Percentiles rank a stretch among this genome's conserved stretches.
Conservation (phyloP, 2,113 vertebrate species). For the Calidris pygmaea region DNA sequence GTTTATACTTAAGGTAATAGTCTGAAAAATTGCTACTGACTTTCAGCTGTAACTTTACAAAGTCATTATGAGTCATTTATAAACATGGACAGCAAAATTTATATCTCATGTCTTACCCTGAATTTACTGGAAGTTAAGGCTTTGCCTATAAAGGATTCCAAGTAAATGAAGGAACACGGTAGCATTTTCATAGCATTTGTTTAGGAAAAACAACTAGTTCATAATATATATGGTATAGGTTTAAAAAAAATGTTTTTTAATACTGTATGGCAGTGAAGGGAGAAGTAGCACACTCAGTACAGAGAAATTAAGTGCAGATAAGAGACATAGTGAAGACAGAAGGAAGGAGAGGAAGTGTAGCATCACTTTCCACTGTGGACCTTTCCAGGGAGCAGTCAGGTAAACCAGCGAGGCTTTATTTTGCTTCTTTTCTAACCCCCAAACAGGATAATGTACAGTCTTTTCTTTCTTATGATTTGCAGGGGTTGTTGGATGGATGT, state of each 20-base stretch:
- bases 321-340: slow-evolving; percentile 76
- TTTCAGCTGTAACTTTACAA: neutral
- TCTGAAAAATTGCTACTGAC: neutral
- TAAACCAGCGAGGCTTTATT: slow-evolving; percentile 48
- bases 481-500: slow-evolving; percentile 98
- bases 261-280: slow-evolving; percentile 75
- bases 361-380: slow-evolving; percentile 77
- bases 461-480: neutral
- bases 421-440: neutral
- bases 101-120: neutral
- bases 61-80: neutral
- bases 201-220: neutral
- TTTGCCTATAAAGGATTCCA: neutral
- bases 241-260: slow-evolving; percentile 18
- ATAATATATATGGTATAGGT: neutral
- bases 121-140: neutral
- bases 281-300: slow-evolving; percentile 74
- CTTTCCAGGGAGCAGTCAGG: slow-evolving; percentile 76
- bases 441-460: neutral
- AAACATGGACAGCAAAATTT: neutral
- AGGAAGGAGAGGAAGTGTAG: slow-evolving; percentile 79
- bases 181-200: neutral
- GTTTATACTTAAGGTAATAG: neutral
- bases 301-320: slow-evolving; percentile 81
- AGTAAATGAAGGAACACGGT: neutral